Base-by-base conservation (phyloP, 2,888 invertebrate species). In the Stenoptilia bipunctidactyla region DNA sequence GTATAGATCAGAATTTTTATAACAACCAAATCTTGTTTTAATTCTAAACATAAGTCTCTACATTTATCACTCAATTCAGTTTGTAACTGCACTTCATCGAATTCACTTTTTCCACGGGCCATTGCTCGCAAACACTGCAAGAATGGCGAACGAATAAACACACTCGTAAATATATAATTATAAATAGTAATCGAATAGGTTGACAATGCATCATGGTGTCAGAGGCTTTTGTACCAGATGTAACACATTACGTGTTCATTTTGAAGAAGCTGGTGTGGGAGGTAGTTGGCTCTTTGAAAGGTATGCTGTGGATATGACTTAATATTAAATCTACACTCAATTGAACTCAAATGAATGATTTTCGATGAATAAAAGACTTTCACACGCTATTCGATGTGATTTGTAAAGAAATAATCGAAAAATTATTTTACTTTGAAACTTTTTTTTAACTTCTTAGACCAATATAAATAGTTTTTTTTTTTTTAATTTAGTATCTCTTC, bases 241-340 rank as follows among this genome's bases (percentile, higher is more conserved):
- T 82, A 80, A 72, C 66, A 64, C 63, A 71, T 79, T 79, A 77
- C 76, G 64, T 72, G 65, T 77, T 74, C 68, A 74, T 79, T 77
- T 69, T 74, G 66, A 66, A 55, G 65, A 66, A 65, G 66, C 61
- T 71, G 67, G 67, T 71, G 66, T 64, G 71, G 58, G 56, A 64
- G 56, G 70, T 70, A 39, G 40, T 35, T 44, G 8, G 8, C 8
- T 3, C 20, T 20, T 3, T 3, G 20, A 20, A 20, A 20, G 20
- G n/a, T 36, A 44, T 40, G 44, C n/a, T 38, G n/a, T 40, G 20
- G 51, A 38, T 39, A 3, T 20, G 54, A 50, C 20, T n/a, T n/a
- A n/a, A n/a, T n/a, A n/a, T n/a, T n/a, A n/a, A n/a, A n/a, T n/a
- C n/a, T n/a, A n/a, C n/a, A n/a, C n/a, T n/a, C n/a, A n/a, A n/a